Percentiles rank a stretch among this genome's conserved stretches.
These are phyloP conservation scores for Gymnoscelis rufifasciata DNA, from an alignment of 2,888 invertebrate genomes.

Conservation along the genomic window DNA sequence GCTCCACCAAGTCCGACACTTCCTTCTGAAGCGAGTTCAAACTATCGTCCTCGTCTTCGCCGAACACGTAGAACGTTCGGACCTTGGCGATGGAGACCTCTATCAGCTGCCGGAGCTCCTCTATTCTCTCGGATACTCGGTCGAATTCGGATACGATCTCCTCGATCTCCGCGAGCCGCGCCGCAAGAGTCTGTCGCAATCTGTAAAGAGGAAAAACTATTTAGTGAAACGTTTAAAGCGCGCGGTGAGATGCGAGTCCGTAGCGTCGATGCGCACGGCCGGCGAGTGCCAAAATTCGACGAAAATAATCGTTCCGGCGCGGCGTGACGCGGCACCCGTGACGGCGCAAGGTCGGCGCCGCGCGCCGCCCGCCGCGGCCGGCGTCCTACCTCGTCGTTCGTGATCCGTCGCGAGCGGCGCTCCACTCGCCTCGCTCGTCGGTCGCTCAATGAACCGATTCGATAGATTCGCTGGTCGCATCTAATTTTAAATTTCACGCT, in stretches of 20 bases:
- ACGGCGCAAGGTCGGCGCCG: conserved; percentile 68
- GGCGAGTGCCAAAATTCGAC: conserved; percentile 70
- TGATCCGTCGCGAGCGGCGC: conserved; percentile 69
- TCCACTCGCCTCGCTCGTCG: conserved; percentile 73
- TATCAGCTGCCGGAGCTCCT: conserved; percentile 83
- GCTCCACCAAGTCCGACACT: conserved; percentile 77
- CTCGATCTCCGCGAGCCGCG: conserved; percentile 85
- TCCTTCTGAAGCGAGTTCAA: conserved; percentile 79
- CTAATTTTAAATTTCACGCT: conserved; percentile 71
- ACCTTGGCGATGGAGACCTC: conserved; percentile 83
- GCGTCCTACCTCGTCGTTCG: conserved; percentile 67
- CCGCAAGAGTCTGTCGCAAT: conserved; percentile 88
- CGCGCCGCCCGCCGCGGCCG: conserved; percentile 28
- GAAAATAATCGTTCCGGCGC: conserved; percentile 70
- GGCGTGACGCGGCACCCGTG: conserved; percentile 64
- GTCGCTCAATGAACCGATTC: conserved; percentile 74
- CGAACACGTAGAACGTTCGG: conserved; percentile 86
- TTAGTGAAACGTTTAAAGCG: conserved; percentile 45
- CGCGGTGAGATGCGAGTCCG: conserved; percentile 42
- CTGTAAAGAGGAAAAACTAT: conserved; percentile 74
- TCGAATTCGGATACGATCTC: conserved; percentile 88
- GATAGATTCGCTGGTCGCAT: conserved; percentile 62
- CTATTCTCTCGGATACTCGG: conserved; percentile 83
- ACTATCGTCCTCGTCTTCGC: conserved; percentile 82
- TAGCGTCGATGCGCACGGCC: conserved; percentile 47